These are phyloP conservation scores for Scomberomorus guttatus DNA, from an alignment of 2,797 vertebrate genomes.

Conservation along the genomic window DNA sequence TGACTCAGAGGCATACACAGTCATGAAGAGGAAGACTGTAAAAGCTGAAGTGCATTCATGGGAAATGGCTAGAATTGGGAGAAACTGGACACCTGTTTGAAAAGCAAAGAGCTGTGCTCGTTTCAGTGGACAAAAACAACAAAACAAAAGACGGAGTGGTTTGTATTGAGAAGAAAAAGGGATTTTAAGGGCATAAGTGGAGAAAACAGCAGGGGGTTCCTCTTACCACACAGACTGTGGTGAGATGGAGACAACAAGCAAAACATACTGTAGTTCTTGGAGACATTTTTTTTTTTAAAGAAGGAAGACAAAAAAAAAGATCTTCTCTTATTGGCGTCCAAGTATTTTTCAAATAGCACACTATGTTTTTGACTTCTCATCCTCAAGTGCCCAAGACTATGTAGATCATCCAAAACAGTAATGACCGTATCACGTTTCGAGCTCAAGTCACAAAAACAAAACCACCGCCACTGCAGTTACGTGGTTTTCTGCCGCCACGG, in stretches of 20 bases:
- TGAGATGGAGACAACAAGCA: slow-evolving; percentile 23
- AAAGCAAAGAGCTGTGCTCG: slow-evolving; percentile 7
- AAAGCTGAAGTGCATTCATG: slow-evolving; percentile 28
- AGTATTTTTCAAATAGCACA: slow-evolving; percentile 15
- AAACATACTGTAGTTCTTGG: slow-evolving; percentile 3
- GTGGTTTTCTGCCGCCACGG: slow-evolving; percentile 33
- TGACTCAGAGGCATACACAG: slow-evolving; percentile 45
- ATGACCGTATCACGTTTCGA: slow-evolving; percentile 53
- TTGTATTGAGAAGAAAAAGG: neutral
- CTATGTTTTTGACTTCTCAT: slow-evolving; percentile 20
- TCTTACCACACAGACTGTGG: slow-evolving; percentile 32
- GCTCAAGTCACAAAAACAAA: slow-evolving; percentile 49
- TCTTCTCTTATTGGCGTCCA: slow-evolving; percentile 8
- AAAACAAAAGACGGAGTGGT: neutral
- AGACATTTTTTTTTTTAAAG: neutral
- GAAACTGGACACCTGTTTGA: slow-evolving; percentile 63
- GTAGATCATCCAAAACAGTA: slow-evolving; percentile 41
- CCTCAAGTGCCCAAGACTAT: slow-evolving; percentile 1
- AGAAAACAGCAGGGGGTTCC: slow-evolving; percentile 27
- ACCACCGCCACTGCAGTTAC: slow-evolving; percentile 32
- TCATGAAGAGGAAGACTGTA: slow-evolving; percentile 9
- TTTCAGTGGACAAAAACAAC: slow-evolving; percentile 25
- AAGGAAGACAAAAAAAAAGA: slow-evolving; percentile 16
- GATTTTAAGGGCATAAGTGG: slow-evolving; percentile 11
- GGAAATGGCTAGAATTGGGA: slow-evolving; percentile 36